Evolutionary conservation across 2,113 vertebrate genomes (phyloP).

Genomic region (Todiramphus saurophagus): DNA sequence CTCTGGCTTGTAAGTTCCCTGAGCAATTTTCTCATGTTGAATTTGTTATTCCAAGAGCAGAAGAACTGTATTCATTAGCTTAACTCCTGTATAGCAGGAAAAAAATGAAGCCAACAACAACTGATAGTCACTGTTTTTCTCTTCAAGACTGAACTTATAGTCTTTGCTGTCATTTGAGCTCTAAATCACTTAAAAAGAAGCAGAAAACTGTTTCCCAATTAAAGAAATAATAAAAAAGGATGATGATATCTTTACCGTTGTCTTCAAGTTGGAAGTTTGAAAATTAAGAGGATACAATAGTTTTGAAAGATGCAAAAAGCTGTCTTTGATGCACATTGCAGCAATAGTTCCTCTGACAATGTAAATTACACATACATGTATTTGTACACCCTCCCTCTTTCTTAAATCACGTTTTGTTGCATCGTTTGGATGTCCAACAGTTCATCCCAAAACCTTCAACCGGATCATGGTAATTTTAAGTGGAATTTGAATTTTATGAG

Average conservation of each 20-base stretch:
- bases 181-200: background rate
- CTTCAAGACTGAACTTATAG: background rate
- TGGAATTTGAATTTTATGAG: background rate
- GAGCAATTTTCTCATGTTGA: constrained; percentile 12
- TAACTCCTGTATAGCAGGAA: background rate
- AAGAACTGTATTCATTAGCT: background rate
- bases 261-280: background rate
- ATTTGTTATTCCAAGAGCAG: constrained; percentile 3
- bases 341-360: background rate
- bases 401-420: background rate
- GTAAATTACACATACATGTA: accelerated
- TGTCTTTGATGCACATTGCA: background rate
- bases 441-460: background rate
- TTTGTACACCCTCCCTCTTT: background rate
- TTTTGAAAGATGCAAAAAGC: background rate
- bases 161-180: background rate
- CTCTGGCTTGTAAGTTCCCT: background rate
- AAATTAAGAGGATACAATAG: background rate
- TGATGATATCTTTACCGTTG: background rate
- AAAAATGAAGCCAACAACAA: background rate
- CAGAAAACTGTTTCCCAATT: background rate
- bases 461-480: background rate
- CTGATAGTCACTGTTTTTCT: background rate
- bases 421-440: background rate
- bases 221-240: background rate